Percentiles rank a stretch among this genome's conserved stretches.
These are phyloP conservation scores for Ammodramus savannarum DNA, from an alignment of 2,113 vertebrate genomes.

Conservation along the genomic window DNA sequence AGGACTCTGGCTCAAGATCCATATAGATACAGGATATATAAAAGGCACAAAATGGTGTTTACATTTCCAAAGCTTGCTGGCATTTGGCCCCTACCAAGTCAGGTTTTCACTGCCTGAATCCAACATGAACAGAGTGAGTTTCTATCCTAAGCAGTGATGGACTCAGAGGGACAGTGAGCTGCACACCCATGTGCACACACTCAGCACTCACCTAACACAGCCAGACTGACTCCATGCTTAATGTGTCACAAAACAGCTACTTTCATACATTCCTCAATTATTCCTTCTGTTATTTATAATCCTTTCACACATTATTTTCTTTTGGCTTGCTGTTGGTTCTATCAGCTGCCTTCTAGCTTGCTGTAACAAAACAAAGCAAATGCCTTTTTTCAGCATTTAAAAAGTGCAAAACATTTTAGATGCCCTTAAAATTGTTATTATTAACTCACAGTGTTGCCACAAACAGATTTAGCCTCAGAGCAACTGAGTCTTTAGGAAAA, in stretches of 20 bases:
- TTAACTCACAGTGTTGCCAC: neutral
- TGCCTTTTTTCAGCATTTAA: neutral
- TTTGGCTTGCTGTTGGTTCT: neutral
- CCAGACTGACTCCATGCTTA: neutral
- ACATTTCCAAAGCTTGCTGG: neutral
- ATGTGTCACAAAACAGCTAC: neutral
- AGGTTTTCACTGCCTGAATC: neutral
- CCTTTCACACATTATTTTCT: neutral
- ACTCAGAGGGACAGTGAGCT: neutral
- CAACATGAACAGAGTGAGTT: fast-evolving
- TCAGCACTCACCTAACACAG: neutral
- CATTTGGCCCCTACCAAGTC: neutral
- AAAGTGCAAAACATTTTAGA: neutral
- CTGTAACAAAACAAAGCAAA: neutral
- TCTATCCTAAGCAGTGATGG: neutral
- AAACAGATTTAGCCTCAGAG: neutral
- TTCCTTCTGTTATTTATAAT: neutral
- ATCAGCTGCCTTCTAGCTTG: neutral
- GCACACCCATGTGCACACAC: neutral
- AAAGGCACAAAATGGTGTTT: neutral
- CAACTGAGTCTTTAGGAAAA: neutral
- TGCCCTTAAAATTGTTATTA: neutral
- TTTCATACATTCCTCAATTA: neutral
- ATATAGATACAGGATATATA: neutral
- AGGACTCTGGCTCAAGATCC: neutral